phyloP scores from a whole-genome alignment of 2,797 vertebrate genomes.

The Vireo griseus region DNA sequence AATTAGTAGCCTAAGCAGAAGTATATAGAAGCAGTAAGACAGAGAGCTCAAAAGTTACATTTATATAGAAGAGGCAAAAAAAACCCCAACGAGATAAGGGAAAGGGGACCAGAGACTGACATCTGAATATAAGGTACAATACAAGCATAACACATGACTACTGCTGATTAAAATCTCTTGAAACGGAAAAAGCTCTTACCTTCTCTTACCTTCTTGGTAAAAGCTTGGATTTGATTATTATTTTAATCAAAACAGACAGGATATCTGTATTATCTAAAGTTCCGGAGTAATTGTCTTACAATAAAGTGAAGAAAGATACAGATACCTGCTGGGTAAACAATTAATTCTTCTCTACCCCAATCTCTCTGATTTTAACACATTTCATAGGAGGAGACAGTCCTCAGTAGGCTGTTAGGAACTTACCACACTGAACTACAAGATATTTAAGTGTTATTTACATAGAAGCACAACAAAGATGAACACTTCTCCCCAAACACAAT shows the following conservation, averaged over 20 bases:
- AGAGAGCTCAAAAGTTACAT: not conserved
- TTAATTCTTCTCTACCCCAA: not conserved
- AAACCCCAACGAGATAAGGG: fast-evolving
- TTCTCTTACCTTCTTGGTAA: not conserved
- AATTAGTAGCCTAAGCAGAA: not conserved
- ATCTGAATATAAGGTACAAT: not conserved
- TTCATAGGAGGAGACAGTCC: not conserved
- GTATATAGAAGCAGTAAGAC: not conserved
- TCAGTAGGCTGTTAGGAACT: not conserved
- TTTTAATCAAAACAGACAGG: not conserved
- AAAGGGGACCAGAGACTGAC: not conserved
- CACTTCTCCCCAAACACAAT: not conserved
- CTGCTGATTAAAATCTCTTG: not conserved
- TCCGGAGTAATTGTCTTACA: not conserved
- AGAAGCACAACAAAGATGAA: not conserved
- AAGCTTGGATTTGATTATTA: not conserved
- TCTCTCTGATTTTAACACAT: not conserved
- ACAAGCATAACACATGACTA: not conserved
- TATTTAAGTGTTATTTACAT: not conserved
- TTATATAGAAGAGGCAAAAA: not conserved
- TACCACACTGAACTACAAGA: not conserved
- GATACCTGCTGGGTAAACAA: not conserved
- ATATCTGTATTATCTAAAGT: not conserved
- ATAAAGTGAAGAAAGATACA: not conserved
- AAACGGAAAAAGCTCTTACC: not conserved